Evolutionary conservation across 2,888 invertebrate species (phyloP).

Genomic region (Coleophora flavipennella): DNA sequence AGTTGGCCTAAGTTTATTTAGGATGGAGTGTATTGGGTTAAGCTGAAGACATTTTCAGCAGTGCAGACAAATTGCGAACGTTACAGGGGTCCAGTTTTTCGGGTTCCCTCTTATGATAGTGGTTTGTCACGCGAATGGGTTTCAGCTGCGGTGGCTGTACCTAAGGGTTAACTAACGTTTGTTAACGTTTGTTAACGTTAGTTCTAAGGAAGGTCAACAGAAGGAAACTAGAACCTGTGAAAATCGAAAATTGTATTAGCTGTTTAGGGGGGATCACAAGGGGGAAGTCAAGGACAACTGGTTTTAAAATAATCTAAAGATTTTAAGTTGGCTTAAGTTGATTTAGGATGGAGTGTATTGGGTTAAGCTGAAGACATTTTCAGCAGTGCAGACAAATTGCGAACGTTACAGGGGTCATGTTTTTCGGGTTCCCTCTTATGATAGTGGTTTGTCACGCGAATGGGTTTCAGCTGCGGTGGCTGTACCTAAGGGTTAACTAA

Average conservation of each 20-base stretch:
- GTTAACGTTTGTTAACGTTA: too few relatives aligned
- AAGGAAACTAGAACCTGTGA: too few relatives aligned
- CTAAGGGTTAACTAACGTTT: too few relatives aligned
- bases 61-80: slow-evolving; percentile 54
- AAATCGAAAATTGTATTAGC: too few relatives aligned
- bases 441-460: slow-evolving; percentile 47
- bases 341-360: slow-evolving; percentile 68
- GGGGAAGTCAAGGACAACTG: too few relatives aligned
- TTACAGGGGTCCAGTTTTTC: slow-evolving; percentile 66
- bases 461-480: slow-evolving; percentile 1
- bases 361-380: slow-evolving; percentile 60
- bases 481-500: too few relatives aligned
- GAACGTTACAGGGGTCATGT: slow-evolving; percentile 63
- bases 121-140: slow-evolving; percentile 38
- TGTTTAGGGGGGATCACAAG: too few relatives aligned
- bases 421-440: slow-evolving; percentile 60
- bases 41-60: slow-evolving; percentile 52
- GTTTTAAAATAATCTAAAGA: too few relatives aligned
- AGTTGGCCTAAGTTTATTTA: slow-evolving; percentile 70
- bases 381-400: slow-evolving; percentile 53
- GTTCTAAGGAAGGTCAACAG: too few relatives aligned
- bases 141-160: slow-evolving; percentile 1
- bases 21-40: slow-evolving; percentile 68
- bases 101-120: slow-evolving; percentile 55
- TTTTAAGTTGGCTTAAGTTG: slow-evolving; percentile 69